Conservation (phyloP, 2,797 vertebrate species). For the Karalla daura region DNA sequence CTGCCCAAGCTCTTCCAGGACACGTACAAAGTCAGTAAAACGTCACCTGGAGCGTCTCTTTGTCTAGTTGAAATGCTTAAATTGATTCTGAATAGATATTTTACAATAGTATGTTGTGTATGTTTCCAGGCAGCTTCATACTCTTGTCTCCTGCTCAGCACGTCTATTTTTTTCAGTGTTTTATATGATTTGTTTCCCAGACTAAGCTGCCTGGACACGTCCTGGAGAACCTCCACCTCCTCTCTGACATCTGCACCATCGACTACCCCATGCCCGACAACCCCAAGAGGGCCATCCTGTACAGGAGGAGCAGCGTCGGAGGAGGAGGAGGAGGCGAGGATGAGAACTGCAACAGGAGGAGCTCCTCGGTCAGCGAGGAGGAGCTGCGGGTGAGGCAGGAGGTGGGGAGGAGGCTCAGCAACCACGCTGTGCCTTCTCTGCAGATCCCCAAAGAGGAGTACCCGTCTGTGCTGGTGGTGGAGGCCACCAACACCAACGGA, state of each 20-base stretch:
- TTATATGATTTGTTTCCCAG: conserved; percentile 65
- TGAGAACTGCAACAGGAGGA: conserved; percentile 77
- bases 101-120: no score
- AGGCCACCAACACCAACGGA: conserved; percentile 89
- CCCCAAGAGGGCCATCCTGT: conserved; percentile 93
- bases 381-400: conserved; percentile 67
- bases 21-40: conserved; percentile 84
- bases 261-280: conserved; percentile 91
- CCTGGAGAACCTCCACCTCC: conserved; percentile 87
- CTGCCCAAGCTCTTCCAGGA: conserved; percentile 95
- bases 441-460: conserved; percentile 91
- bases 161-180: background rate
- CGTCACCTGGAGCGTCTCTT: no score
- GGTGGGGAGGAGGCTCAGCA: conserved; percentile 66
- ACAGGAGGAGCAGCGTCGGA: conserved; percentile 80
- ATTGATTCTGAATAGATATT: no score
- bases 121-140: no score
- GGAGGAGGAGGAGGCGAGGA: conserved; percentile 72
- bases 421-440: conserved; percentile 84
- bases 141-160: no score
- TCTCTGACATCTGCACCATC: conserved; percentile 90
- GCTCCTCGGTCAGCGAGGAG: conserved; percentile 58
- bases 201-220: conserved; percentile 87
- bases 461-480: conserved; percentile 93
- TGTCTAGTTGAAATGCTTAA: no score